Percentiles rank a stretch among this genome's conserved stretches.
Conservation (phyloP, 2,888 invertebrate genomes). For the Dimorphilus gyrociliatus region DNA sequence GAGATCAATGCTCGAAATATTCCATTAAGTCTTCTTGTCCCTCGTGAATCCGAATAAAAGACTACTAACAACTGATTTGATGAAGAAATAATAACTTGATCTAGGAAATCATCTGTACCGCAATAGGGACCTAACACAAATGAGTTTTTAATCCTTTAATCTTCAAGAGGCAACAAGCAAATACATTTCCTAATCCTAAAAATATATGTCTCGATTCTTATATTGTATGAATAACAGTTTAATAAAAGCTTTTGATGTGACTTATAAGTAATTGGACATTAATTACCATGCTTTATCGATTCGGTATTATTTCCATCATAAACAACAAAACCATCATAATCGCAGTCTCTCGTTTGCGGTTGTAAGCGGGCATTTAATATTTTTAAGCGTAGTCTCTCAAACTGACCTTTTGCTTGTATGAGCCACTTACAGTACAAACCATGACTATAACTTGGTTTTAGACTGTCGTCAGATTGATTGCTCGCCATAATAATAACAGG, state of each 20-base stretch:
- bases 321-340: constrained; percentile 10
- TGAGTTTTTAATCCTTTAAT: too few species aligned
- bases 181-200: too few species aligned
- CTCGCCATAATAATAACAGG: constrained; percentile 4
- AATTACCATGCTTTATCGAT: constrained; percentile 6
- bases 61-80: constrained; percentile 7
- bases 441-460: constrained; percentile 3
- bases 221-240: too few species aligned
- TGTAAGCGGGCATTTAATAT: constrained; percentile 6
- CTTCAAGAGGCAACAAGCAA: too few species aligned
- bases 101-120: too few species aligned
- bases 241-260: too few species aligned
- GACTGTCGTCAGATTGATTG: not conserved
- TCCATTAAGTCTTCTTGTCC: constrained; percentile 3
- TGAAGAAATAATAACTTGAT: too few species aligned
- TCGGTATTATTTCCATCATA: constrained; percentile 6
- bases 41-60: constrained; percentile 9
- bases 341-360: constrained; percentile 5
- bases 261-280: too few species aligned
- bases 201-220: too few species aligned
- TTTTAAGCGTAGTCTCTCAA: constrained; percentile 3
- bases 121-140: constrained; percentile 9
- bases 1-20: constrained; percentile 3
- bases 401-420: too few species aligned
- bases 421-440: too few species aligned